Base-by-base conservation (phyloP, 1,140 invertebrate species). In the Drosophila lowei region DNA sequence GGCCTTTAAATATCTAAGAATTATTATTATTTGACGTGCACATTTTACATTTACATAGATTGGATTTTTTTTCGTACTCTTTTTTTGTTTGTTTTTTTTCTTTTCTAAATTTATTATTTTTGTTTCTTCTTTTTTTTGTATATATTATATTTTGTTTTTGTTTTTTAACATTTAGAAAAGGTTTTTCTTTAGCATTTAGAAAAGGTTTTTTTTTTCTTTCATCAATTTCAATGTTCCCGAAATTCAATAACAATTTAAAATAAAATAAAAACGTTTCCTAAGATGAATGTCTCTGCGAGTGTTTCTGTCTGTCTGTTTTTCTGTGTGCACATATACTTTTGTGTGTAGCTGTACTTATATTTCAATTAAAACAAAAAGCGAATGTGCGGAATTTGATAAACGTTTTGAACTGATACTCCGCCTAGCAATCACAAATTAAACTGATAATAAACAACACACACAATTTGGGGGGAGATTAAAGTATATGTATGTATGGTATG, bases 1-100 rank as follows among this genome's bases (percentile, higher is more conserved):
- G 77, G 77, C 81, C 81, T 50, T 85, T 85, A 85, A 85, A 85
- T 85, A 86, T 86, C 81, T 85, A 85, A 64, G 65, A 88, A 83
- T 88, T 88, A 79, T 79, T 83, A 77, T 88, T 88, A 83, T 88
- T 88, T 88, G 83, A 88, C 84, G 83, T 88, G 83, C 84, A 85
- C 81, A 88, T 76, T 88, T 88, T 88, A 88, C 83, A 88, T 88
- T 88, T 88, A 86, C 83, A 86, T 83, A 88, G 70, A 72, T 83
- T 88, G 34, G 11, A 11, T 62, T 60, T 79, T 79, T 8, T 56
- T 16, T 38, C 34, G 34, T 38, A 13, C 11, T 13, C 11, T 18
- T 58, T 74, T 44, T 58, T 43, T 49, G 30, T 64, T 60, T 49
- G 58, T 49, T 2, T 54, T 54, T 66, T 59, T 13, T 71, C 21